Evolutionary conservation across 1,140 invertebrate species (phyloP).

Genomic region (Wasmannia auropunctata): DNA sequence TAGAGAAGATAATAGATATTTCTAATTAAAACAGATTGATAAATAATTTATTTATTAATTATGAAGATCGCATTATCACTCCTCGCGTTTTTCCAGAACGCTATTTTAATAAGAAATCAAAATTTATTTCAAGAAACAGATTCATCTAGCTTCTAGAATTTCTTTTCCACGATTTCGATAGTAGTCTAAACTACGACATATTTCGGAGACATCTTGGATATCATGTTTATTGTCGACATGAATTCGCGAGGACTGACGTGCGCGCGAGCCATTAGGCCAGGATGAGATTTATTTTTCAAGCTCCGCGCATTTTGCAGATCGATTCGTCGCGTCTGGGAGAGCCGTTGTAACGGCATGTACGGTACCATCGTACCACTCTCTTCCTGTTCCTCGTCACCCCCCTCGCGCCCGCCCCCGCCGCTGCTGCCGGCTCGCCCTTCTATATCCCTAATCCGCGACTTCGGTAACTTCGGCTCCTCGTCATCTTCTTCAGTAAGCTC

Average conservation of each 20-base stretch:
- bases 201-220: neutral
- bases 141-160: neutral
- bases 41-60: neutral
- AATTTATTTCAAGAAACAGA: neutral
- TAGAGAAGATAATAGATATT: neutral
- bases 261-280: conserved; percentile 54
- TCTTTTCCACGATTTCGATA: neutral
- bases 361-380: conserved; percentile 75
- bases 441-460: conserved; percentile 50
- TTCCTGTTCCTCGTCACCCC: conserved; percentile 70
- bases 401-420: neutral
- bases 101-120: neutral
- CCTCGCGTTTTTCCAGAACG: neutral
- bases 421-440: conserved; percentile 13
- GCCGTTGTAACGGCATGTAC: conserved; percentile 74
- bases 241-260: conserved; percentile 58
- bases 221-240: neutral
- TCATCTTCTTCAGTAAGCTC: conserved; percentile 73
- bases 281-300: conserved; percentile 61
- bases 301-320: conserved; percentile 69
- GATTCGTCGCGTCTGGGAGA: conserved; percentile 76
- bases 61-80: neutral
- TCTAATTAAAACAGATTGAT: too few species aligned
- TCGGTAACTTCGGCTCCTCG: too few species aligned
- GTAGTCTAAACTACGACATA: neutral